Evolutionary conservation across 2,113 vertebrate species (phyloP), one percentile per base, ranked within the genome.

Genomic region (Probosciger aterrimus): DNA sequence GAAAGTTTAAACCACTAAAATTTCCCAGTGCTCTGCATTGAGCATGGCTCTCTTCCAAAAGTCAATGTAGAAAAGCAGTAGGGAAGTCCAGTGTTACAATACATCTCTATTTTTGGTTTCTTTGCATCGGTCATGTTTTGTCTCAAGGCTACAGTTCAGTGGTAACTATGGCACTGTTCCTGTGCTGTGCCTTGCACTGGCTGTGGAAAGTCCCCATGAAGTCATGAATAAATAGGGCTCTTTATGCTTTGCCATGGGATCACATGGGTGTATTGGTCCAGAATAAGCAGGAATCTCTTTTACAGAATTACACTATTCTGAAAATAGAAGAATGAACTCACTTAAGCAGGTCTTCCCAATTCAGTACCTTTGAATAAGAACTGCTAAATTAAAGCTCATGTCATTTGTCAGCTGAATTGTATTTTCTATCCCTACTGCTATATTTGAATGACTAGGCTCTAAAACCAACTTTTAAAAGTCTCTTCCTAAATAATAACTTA

Each of bases 401-500:
- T 75, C 24, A 85, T 86, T 87, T 91, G 86, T 91, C 93, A 91
- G 81, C 84, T 95, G 94, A 95, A 95, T 94, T 52, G 73, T 79
- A 82, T 87, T 97, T 96, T 95, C 84, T 89, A 69, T 33, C 62
- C 52, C 25, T 57, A 17, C 62, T 76, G 53, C n/a, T 59, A 33
- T 57, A 82, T 55, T 84, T 89, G 77, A 79, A 76, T 55, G 31
- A 82, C 24, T 73, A 44, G 49, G 69, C 60, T 77, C 73, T 84
- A 84, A 89, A 91, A 95, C 79, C 33, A 86, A 64, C 63, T 85
- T 85, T 52, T 44, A 11, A 8, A 90, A 81, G 17, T 18, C 46
- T 67, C 53, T 47, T 80, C 71, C 86, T 94, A 96, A 96, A 85
- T 93, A 96, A 52, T 17, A 74, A 46, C 20, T 86, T 88, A 83